Evolutionary conservation across 2,113 vertebrate species (phyloP).

Genomic region (Crypturellus undulatus): DNA sequence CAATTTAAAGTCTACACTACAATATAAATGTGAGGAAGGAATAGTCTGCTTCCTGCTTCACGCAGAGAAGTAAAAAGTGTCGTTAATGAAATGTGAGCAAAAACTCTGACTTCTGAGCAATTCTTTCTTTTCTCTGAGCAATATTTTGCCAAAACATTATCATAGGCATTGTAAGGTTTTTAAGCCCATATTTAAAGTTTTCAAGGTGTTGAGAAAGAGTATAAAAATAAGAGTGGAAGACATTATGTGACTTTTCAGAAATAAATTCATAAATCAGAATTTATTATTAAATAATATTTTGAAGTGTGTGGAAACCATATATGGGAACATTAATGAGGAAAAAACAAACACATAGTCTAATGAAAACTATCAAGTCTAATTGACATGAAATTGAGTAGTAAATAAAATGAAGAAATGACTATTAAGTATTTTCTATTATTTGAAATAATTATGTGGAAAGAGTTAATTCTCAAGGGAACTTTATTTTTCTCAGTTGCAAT

Average conservation of each 20-base stretch:
- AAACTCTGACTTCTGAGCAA: constrained; percentile 11
- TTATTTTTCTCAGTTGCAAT: background rate
- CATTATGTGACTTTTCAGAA: background rate
- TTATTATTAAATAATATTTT: background rate
- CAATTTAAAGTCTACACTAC: background rate
- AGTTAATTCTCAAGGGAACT: background rate
- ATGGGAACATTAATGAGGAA: background rate
- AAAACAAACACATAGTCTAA: background rate
- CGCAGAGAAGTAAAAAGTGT: background rate
- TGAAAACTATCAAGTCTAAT: background rate
- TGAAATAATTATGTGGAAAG: background rate
- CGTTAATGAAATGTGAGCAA: constrained; percentile 23
- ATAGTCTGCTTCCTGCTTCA: background rate
- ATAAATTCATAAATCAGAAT: background rate
- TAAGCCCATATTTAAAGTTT: background rate
- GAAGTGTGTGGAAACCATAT: background rate
- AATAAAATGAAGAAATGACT: background rate
- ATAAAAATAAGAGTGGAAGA: background rate
- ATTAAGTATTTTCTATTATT: background rate
- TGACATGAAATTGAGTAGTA: background rate
- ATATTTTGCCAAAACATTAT: background rate
- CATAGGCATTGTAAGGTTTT: background rate
- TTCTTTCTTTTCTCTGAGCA: background rate
- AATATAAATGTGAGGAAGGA: background rate
- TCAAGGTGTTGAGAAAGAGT: background rate